phyloP scores from a whole-genome alignment of 53 echinoderm and acorn worm species.

The Glandiceps talaboti region DNA sequence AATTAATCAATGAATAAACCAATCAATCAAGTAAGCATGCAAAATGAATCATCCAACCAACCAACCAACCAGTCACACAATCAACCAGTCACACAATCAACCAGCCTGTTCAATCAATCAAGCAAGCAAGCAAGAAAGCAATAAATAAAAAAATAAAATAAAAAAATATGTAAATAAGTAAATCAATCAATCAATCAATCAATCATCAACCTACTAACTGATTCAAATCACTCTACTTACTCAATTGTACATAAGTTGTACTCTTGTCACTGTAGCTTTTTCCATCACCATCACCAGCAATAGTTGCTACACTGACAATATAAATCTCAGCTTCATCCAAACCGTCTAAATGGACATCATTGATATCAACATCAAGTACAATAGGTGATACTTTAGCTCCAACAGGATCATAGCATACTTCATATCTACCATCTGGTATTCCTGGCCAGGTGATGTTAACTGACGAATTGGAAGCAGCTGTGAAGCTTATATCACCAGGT shows the following conservation, averaged over 20 bases:
- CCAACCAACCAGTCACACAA: too few species aligned
- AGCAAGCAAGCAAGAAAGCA: too few species aligned
- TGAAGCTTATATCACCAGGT: not conserved
- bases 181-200: too few species aligned
- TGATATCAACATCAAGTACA: not conserved
- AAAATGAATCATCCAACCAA: too few species aligned
- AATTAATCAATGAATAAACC: too few species aligned
- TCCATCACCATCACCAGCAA: slow-evolving; percentile 20
- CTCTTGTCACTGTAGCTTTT: not conserved
- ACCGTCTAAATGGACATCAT: not conserved
- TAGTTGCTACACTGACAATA: slow-evolving; percentile 16
- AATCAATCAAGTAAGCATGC: too few species aligned
- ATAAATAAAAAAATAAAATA: too few species aligned
- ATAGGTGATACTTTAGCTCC: not conserved
- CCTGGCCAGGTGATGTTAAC: slow-evolving; percentile 28
- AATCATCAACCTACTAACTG: too few species aligned
- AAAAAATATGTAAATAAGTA: too few species aligned
- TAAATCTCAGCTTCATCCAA: slow-evolving; percentile 24
- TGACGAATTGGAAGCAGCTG: slow-evolving; percentile 19
- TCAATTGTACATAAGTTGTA: not conserved
- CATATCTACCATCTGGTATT: slow-evolving; percentile 9
- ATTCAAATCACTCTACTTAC: too few species aligned
- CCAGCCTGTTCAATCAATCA: too few species aligned
- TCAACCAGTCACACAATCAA: too few species aligned
- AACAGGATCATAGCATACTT: slow-evolving; percentile 17